Conservation (phyloP, 2,888 invertebrate genomes). For the Caradrina clavipalpis region DNA sequence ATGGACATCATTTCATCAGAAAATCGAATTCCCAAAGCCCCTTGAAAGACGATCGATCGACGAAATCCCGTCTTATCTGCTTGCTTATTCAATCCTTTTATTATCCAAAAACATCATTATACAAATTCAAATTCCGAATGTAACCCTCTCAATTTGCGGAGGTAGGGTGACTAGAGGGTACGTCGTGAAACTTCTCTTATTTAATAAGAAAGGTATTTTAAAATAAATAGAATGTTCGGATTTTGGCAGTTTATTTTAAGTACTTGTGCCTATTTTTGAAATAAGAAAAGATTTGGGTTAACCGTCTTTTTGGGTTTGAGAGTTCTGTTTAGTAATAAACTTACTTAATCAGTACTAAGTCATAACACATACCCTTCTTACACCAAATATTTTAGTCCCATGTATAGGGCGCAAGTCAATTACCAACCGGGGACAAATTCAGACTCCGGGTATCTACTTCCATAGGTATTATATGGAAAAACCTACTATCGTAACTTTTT, state of each 20-base stretch:
- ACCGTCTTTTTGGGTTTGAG: no score
- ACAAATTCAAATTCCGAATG: conserved; percentile 70
- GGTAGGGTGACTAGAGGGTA: conserved; percentile 58
- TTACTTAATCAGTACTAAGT: no score
- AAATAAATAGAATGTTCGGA: conserved; percentile 50
- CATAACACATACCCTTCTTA: no score
- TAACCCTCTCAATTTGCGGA: conserved; percentile 65
- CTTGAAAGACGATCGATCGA: conserved; percentile 57
- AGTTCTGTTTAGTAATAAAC: no score
- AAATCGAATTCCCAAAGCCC: conserved; percentile 49
- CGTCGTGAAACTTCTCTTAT: conserved; percentile 56
- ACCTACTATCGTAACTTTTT: no score
- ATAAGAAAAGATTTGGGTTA: background rate
- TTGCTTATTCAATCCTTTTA: conserved; percentile 71
- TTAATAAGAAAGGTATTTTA: conserved; percentile 57
- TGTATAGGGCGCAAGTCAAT: no score
- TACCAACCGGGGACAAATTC: no score
- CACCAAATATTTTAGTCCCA: no score
- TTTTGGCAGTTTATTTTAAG: conserved; percentile 37
- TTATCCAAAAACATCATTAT: conserved; percentile 73
- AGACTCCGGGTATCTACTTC: no score
- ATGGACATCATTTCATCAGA: conserved; percentile 41
- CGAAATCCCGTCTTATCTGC: conserved; percentile 64
- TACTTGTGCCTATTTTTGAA: conserved; percentile 11
- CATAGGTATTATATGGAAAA: no score